Conservation (phyloP, 2,888 invertebrate species). For the Drosophila eohydei region DNA sequence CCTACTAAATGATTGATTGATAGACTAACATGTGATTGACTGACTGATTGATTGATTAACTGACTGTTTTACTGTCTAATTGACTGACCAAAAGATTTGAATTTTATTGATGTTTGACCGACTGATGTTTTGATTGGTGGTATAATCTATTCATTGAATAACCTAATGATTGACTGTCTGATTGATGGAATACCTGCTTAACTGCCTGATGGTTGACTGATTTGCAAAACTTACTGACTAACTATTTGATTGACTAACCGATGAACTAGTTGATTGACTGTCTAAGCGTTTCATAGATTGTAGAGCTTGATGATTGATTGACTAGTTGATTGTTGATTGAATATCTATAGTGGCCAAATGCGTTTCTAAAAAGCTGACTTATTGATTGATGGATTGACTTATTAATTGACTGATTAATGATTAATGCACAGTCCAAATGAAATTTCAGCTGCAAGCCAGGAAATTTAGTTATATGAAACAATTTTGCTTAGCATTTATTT, state of each 20-base stretch:
- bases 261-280: background rate
- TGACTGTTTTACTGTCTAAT: too few species aligned
- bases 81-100: too few species aligned
- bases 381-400: background rate
- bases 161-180: background rate
- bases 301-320: background rate
- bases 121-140: too few species aligned
- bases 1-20: too few species aligned
- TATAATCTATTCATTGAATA: too few species aligned
- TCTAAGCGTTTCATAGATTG: background rate
- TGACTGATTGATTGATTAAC: too few species aligned
- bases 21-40: too few species aligned
- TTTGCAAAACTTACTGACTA: too few species aligned
- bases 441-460: background rate
- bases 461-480: background rate
- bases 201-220: background rate
- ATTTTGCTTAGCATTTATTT: background rate
- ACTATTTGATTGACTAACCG: background rate
- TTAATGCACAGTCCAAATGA: background rate
- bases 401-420: constrained; percentile 1
- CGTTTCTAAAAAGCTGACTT: too few species aligned
- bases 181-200: background rate
- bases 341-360: background rate
- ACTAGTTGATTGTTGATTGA: background rate
- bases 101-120: too few species aligned